Evolutionary conservation across 2,797 vertebrate species (phyloP), one percentile per base, ranked within the genome.

Genomic region (Galaxias olidus): DNA sequence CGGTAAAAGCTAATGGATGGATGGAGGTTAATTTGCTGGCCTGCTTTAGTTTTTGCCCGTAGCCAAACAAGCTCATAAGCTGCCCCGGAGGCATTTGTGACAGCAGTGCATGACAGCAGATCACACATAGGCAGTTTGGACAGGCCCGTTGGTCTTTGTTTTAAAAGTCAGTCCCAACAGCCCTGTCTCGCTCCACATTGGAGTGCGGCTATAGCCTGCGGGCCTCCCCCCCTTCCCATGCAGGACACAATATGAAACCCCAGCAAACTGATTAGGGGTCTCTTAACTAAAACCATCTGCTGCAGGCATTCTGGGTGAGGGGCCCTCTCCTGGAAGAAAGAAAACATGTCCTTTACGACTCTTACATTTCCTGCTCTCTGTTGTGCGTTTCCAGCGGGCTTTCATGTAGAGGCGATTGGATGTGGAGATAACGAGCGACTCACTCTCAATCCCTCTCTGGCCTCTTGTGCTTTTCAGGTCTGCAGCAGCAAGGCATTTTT

Each of bases 401-500:
- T 80, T 84, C 73, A 60, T 72, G 71, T 83, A 65, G 55, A 63
- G 64, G 65, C 68, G 61, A 69, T 66, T 58, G 51, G 67, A 55
- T 68, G 65, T 63, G 69, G 46, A 73, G 74, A 72, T 80, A 73
- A 79, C 79, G 57, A 63, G 71, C 58, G 59, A 4, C 0, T 71
- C 63, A 68, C 40, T 65, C 51, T 59, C 17, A 61, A 65, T 58
- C 57, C 20, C 51, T 53, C 51, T 20, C 10, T 18, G 18, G 9
- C 10, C 40, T 9, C 51, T 58, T 51, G 63, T 45, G 59, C 46
- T 54, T 54, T 59, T 42, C 74, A 98, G 97, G 96, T 63, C 90
- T 99, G 74, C 97, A 98, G 84, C 97, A 99, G 62, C 96, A 98
- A 79, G 96, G 97, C 19, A 98, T 99, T 83, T 99, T 99, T 80